These are phyloP conservation scores for Oncorhynchus kisutch DNA, from an alignment of 2,113 vertebrate species.

Conservation along the genomic window DNA sequence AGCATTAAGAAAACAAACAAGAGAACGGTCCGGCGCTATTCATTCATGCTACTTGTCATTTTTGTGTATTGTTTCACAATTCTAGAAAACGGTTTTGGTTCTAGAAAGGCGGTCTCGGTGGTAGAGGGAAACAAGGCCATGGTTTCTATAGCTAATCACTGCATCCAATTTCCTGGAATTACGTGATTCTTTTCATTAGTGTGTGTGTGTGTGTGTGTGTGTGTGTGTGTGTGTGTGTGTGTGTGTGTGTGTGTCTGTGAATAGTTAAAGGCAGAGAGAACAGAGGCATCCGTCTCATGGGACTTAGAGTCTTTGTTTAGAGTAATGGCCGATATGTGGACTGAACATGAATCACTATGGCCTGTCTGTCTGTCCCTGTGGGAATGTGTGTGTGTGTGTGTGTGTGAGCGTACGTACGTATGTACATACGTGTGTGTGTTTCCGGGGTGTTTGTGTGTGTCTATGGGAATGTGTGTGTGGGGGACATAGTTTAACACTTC, in stretches of 20 bases:
- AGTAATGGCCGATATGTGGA: constrained; percentile 39
- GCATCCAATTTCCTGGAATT: constrained; percentile 60
- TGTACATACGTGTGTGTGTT: too few species aligned
- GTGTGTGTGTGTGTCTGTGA: constrained; percentile 12
- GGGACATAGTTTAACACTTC: constrained; percentile 47
- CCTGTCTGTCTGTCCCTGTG: constrained; percentile 21
- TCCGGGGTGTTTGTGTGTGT: too few species aligned
- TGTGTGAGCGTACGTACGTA: too few species aligned
- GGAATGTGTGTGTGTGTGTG: constrained; percentile 21
- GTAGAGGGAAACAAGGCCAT: constrained; percentile 41
- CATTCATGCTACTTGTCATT: not conserved
- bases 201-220: not conserved
- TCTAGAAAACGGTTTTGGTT: not conserved
- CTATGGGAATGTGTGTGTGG: not conserved
- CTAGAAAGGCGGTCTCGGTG: not conserved
- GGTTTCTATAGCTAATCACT: constrained; percentile 56
- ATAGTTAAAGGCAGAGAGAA: constrained; percentile 34
- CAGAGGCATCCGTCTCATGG: constrained; percentile 47
- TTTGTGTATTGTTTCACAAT: not conserved
- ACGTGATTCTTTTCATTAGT: constrained; percentile 55
- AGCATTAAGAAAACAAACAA: constrained; percentile 40
- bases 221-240: too few species aligned
- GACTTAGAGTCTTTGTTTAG: constrained; percentile 55
- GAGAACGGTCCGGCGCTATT: constrained; percentile 26
- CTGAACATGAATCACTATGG: constrained; percentile 26